Percentiles rank a stretch among this genome's conserved stretches.
These are phyloP conservation scores for Microcebus griseorufus DNA, from an alignment of 2,113 vertebrate species.

Conservation along the genomic window DNA sequence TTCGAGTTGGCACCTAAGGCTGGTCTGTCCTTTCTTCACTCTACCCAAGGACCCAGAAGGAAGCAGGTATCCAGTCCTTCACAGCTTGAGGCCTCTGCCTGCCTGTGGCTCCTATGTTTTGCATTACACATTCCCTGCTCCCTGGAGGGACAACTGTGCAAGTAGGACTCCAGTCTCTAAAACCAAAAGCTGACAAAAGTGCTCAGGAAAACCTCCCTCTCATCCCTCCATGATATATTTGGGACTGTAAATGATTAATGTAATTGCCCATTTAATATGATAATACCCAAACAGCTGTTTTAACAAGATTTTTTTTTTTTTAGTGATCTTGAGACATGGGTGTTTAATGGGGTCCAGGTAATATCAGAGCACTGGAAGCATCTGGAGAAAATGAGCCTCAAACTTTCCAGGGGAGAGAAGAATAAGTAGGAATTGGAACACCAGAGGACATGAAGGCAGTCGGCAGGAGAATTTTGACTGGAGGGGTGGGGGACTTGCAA, in stretches of 20 bases:
- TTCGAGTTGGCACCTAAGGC: neutral
- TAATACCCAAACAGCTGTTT: neutral
- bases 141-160: too few relatives aligned
- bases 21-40: neutral
- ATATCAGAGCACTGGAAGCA: neutral
- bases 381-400: neutral
- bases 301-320: neutral
- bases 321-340: neutral
- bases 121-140: neutral
- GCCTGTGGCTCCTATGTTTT: neutral
- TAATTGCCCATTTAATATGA: neutral
- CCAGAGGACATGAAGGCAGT: neutral
- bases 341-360: neutral
- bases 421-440: neutral
- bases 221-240: neutral
- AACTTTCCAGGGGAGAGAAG: neutral
- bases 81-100: neutral
- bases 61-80: neutral
- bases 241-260: neutral
- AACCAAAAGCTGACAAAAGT: neutral
- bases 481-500: neutral
- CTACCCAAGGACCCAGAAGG: neutral
- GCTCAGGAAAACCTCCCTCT: neutral
- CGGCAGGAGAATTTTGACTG: neutral
- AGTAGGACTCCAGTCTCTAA: neutral